Conservation (phyloP, 2,797 vertebrate genomes). For the Diplodus puntazzo region DNA sequence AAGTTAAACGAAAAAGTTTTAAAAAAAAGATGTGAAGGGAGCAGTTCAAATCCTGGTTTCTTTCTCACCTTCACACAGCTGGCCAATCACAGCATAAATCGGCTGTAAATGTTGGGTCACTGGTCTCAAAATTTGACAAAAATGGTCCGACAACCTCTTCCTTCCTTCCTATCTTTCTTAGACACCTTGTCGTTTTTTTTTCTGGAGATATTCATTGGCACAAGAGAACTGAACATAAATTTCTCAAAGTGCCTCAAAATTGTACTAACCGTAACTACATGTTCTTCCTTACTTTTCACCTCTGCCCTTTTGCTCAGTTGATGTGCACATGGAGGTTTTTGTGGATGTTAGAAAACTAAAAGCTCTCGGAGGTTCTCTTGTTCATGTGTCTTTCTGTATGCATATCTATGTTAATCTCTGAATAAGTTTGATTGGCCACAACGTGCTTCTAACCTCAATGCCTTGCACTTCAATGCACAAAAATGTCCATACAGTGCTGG, state of each 20-base stretch:
- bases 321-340: not conserved
- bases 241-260: not conserved
- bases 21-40: not conserved
- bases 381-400: not conserved
- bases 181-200: no score
- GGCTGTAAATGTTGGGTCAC: no score
- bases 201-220: no score
- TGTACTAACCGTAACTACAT: not conserved
- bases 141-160: no score
- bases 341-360: not conserved
- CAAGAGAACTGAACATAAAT: no score
- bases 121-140: no score
- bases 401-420: not conserved
- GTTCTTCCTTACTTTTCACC: not conserved
- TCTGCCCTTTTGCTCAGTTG: not conserved
- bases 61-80: not conserved
- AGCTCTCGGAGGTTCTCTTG: not conserved
- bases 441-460: slow-evolving; percentile 16
- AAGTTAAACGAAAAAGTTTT: not conserved
- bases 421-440: not conserved
- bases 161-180: no score
- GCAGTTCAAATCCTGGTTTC: not conserved
- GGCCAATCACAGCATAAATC: not conserved
- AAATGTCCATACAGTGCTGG: slow-evolving; percentile 17
- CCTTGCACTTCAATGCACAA: slow-evolving; percentile 19